Percentiles rank a stretch among this genome's conserved stretches.
These are phyloP conservation scores for Oryzias melastigma DNA, from an alignment of 2,113 vertebrate genomes.

Conservation along the genomic window DNA sequence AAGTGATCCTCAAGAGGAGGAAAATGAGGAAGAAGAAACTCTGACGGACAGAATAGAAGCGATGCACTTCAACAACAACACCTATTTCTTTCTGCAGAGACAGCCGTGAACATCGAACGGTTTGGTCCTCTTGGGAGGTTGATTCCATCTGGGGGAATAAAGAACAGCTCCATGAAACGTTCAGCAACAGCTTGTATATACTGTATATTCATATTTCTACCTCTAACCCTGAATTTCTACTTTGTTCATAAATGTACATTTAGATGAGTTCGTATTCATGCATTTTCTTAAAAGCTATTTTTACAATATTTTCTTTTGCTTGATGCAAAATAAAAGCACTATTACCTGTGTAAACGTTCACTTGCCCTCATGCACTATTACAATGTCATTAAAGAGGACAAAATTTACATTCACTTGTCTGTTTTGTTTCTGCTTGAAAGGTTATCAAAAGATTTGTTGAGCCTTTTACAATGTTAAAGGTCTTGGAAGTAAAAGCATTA, in stretches of 20 bases:
- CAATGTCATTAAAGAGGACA: no score
- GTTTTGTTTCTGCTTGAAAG: no score
- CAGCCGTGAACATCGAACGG: neutral
- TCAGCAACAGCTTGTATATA: slow-evolving; percentile 6
- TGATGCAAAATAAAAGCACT: slow-evolving; percentile 1
- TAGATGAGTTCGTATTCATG: slow-evolving; percentile 1
- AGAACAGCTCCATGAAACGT: neutral
- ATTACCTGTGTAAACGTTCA: neutral
- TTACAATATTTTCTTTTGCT: neutral
- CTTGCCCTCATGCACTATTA: neutral
- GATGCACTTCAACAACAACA: slow-evolving; percentile 70
- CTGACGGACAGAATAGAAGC: slow-evolving; percentile 18
- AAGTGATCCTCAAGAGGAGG: slow-evolving; percentile 28
- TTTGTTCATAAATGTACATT: slow-evolving; percentile 18
- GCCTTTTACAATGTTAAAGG: no score
- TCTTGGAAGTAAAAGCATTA: no score
- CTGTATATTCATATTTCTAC: neutral
- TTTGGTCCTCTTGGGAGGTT: neutral
- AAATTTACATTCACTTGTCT: no score
- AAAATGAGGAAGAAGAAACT: slow-evolving; percentile 26
- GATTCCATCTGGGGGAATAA: neutral
- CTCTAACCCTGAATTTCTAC: neutral
- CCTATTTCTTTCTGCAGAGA: slow-evolving; percentile 66
- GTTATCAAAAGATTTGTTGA: no score
- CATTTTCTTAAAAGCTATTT: neutral